Conservation (phyloP, 2,888 invertebrate genomes). For the Meiosimyza platycephala region DNA sequence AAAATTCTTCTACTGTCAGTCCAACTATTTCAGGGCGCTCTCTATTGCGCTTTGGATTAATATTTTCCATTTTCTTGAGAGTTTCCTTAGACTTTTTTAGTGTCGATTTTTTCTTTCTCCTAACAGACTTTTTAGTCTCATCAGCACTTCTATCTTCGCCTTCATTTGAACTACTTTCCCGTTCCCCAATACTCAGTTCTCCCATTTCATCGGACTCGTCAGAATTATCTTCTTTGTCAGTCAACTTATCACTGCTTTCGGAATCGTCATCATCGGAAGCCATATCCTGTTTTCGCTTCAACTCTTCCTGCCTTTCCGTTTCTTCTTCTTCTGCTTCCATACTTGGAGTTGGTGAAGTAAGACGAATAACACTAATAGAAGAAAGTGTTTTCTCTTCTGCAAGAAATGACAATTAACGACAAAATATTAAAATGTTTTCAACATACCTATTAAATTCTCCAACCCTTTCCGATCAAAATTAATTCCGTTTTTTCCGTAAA, state of each 20-base stretch:
- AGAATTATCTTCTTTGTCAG: slow-evolving; percentile 37
- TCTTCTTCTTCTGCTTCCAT: slow-evolving; percentile 64
- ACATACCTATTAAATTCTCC: slow-evolving; percentile 80
- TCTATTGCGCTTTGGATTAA: slow-evolving; percentile 36
- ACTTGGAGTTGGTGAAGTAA: slow-evolving; percentile 68
- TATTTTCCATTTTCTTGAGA: slow-evolving; percentile 20
- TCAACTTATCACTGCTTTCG: slow-evolving; percentile 33
- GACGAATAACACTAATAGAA: slow-evolving; percentile 73
- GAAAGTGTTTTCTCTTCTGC: slow-evolving; percentile 70
- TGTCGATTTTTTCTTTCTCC: slow-evolving; percentile 21
- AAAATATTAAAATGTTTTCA: too few relatives aligned
- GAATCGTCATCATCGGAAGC: slow-evolving; percentile 42
- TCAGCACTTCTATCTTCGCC: slow-evolving; percentile 51
- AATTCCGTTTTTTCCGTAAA: slow-evolving; percentile 89
- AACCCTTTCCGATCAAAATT: slow-evolving; percentile 84
- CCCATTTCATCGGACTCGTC: slow-evolving; percentile 44
- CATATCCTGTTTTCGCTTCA: slow-evolving; percentile 45
- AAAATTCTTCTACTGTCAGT: slow-evolving; percentile 75
- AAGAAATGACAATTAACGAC: slow-evolving; percentile 34
- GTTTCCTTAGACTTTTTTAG: slow-evolving; percentile 24
- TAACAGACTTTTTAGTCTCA: slow-evolving; percentile 44
- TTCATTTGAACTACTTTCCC: slow-evolving; percentile 48
- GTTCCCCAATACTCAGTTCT: slow-evolving; percentile 48
- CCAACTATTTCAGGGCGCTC: slow-evolving; percentile 71
- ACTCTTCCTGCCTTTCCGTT: slow-evolving; percentile 50